Evolutionary conservation across 2,888 invertebrate genomes (phyloP), one percentile per base, ranked within the genome.

Genomic region (Drosophila recens): DNA sequence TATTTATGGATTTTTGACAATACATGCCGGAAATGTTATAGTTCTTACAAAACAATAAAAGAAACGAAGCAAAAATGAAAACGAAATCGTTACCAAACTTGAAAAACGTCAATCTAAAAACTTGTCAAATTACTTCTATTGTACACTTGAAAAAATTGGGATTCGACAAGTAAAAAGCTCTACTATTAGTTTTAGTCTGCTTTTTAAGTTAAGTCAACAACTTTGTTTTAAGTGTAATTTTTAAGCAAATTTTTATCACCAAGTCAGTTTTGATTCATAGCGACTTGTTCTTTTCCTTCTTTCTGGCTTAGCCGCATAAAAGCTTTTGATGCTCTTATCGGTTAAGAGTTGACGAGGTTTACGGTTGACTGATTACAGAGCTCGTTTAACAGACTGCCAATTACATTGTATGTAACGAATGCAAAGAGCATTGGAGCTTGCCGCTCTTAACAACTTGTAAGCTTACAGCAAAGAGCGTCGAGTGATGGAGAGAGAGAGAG

Each of bases 361-460:
- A 68, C 45, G 54, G 42, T 52, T 63, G 49, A 61, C 70, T 70
- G 87, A 87, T 87, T 81, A 71, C 67, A 82, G 63, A 63, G 58
- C n/a, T 13, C 27, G 13, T 48, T 43, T 63, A 78, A 58, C 71
- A 71, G 48, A 42, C 54, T 57, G 38, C 52, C 57, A 52, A 59
- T 84, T 67, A 71, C 78, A 81, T 78, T 79, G 68, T 53, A 68
- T 65, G 62, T 27, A 51, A 43, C 33, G 15, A n/a, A 48, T 49
- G 53, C 48, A 33, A 34, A 65, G 51, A 51, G 63, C 20, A 2
- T 6, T 30, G 9, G 40, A 58, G 27, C 42, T 20, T 11, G 27
- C 13, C 10, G 17, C 63, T 76, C 75, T 71, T 59, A 63, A 49
- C 46, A 56, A 34, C 54, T 42, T 77, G 69, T 61, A 64, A 59